phyloP scores from a whole-genome alignment of 1,140 invertebrate genomes.

The Pararge aegeria region DNA sequence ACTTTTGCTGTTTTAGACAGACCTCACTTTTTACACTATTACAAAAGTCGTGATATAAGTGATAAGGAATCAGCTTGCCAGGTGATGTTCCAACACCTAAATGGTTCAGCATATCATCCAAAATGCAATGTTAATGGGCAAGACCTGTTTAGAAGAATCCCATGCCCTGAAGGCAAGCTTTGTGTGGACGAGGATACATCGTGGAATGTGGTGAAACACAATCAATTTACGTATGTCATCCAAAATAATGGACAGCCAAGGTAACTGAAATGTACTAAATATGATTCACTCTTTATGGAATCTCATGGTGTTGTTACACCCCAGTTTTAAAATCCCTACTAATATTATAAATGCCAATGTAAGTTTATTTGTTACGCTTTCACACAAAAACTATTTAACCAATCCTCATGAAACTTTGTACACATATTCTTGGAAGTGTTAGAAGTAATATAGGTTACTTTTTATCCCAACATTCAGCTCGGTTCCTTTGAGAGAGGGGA shows the following conservation, averaged over 20 bases:
- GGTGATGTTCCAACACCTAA: constrained; percentile 92
- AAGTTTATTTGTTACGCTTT: no score
- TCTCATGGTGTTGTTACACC: no score
- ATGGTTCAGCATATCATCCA: constrained; percentile 90
- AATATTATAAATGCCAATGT: no score
- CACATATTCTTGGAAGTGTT: no score
- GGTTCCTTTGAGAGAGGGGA: no score
- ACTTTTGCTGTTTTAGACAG: constrained; percentile 94
- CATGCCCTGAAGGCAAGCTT: constrained; percentile 88
- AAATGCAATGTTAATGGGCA: constrained; percentile 89
- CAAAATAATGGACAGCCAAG: constrained; percentile 93
- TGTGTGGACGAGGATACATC: constrained; percentile 94
- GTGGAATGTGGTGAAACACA: constrained; percentile 90
- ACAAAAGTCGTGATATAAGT: constrained; percentile 85
- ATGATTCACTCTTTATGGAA: no score
- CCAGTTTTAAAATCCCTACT: no score
- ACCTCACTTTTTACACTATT: constrained; percentile 93
- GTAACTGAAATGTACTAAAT: constrained; percentile 65
- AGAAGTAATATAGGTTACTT: no score
- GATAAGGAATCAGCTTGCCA: constrained; percentile 87
- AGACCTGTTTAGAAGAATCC: constrained; percentile 93
- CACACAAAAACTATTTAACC: no score
- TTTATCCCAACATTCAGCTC: no score
- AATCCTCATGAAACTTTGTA: no score
- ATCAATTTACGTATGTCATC: constrained; percentile 97